Base-by-base conservation (phyloP, 2,797 vertebrate genomes). In the Chaetophractus vellerosus region DNA sequence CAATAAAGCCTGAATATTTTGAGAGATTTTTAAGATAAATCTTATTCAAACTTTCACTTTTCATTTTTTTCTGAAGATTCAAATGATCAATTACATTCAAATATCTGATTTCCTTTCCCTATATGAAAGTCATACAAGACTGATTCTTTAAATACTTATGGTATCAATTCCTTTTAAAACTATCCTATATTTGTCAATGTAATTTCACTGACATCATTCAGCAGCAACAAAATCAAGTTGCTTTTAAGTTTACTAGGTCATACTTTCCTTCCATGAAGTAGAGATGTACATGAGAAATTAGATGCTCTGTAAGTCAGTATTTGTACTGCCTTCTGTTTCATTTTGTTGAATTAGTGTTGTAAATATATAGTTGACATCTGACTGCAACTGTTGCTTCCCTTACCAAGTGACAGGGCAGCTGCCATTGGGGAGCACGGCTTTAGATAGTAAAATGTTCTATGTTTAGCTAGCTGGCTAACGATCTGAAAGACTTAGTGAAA, bases 231-330 rank as follows among this genome's bases (percentile, higher is more conserved):
- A 95, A 84, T 64, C 18, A 63, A 55, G 28, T 57, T 84, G 15
- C 84, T 82, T 93, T 92, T 91, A 50, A 72, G 69, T 71, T 66
- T 87, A 91, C 26, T 31, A 83, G 41, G 45, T 93, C 86, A 75
- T 6, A 83, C 45, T 38, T 71, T 45, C 24, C 24, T 36, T 84
- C 23, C 14, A 26, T n/a, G 52, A 88, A 82, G 24, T 12, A 86
- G 23, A 28, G 9, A 92, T 26, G 2, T 55, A 94, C 11, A 68
- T 36, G 59, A 88, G 15, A 16, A 93, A 92, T 48, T 19, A 69
- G 64, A 90, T 31, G 15, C 41, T 74, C 74, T 52, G 0, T 12
- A 2, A 68, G 23, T 63, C 12, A 71, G 33, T 48, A 59, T 69
- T 50, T 61, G 15, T 24, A 91, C 41, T 81, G 18, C 52, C 87